Evolutionary conservation across 2,888 invertebrate species (phyloP).

Genomic region (Sympetrum striolatum): DNA sequence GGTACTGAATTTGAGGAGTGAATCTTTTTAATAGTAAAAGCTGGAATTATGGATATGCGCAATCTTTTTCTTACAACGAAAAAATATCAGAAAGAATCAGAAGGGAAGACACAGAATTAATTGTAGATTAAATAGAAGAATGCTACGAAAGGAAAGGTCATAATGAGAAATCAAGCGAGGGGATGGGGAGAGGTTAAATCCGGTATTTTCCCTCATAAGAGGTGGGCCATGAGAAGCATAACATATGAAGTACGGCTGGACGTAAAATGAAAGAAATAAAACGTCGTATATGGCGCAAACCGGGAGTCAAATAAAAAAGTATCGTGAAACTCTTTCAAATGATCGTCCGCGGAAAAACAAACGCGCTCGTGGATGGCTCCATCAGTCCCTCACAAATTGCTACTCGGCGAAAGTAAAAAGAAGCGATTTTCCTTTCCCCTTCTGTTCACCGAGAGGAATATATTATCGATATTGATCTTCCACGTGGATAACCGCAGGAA

Average conservation of each 20-base stretch:
- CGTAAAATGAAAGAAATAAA: neutral
- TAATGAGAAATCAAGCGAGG: neutral
- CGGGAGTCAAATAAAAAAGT: neutral
- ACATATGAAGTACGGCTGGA: neutral
- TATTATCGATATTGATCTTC: neutral
- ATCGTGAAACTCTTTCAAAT: neutral
- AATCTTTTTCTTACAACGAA: too few relatives aligned
- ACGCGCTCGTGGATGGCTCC: neutral
- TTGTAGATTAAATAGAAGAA: neutral
- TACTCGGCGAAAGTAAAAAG: neutral
- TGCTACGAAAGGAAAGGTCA: too few relatives aligned
- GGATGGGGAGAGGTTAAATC: neutral
- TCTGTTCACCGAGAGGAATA: neutral
- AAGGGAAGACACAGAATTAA: neutral
- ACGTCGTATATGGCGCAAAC: neutral
- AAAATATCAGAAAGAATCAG: neutral
- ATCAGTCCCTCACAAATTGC: constrained; percentile 13
- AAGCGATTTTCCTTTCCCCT: neutral
- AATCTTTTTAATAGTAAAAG: too few relatives aligned
- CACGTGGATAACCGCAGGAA: neutral
- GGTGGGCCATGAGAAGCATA: neutral
- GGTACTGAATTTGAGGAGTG: too few relatives aligned
- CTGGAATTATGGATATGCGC: too few relatives aligned
- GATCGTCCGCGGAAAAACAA: neutral
- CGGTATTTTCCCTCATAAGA: neutral